Evolutionary conservation across 2,797 vertebrate species (phyloP).

Genomic region (Eleutherodactylus coqui): DNA sequence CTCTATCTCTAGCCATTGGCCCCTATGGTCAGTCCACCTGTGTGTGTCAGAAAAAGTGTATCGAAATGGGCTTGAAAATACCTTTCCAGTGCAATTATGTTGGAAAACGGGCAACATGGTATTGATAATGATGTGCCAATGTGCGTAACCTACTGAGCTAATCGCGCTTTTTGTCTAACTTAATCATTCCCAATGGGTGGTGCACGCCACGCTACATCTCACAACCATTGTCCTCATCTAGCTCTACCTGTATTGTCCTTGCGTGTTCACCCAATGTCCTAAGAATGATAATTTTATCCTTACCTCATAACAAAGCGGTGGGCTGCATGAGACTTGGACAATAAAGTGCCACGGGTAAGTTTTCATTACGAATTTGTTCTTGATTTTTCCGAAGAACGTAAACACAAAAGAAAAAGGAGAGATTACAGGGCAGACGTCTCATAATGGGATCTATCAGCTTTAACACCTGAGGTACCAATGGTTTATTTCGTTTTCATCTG

Average conservation of each 20-base stretch:
- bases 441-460: conserved; percentile 33
- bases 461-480: conserved; percentile 49
- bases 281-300: conserved; percentile 1
- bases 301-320: neutral
- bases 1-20: neutral
- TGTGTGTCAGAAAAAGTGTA: neutral
- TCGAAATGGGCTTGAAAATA: neutral
- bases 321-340: neutral
- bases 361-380: conserved; percentile 38
- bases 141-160: neutral
- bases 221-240: too few relatives aligned
- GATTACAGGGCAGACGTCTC: conserved; percentile 34
- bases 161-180: neutral
- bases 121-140: neutral
- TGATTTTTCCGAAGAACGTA: conserved; percentile 32
- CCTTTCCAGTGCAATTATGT: neutral
- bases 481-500: conserved; percentile 56
- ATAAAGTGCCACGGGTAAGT: neutral
- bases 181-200: neutral
- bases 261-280: neutral
- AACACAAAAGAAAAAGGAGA: conserved; percentile 39
- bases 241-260: neutral
- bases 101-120: neutral
- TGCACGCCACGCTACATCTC: neutral
- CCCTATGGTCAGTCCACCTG: neutral